Percentiles rank a stretch among this genome's conserved stretches.
Evolutionary conservation across 2,797 vertebrate genomes (phyloP).

Genomic region (Etheostoma perlongum): DNA sequence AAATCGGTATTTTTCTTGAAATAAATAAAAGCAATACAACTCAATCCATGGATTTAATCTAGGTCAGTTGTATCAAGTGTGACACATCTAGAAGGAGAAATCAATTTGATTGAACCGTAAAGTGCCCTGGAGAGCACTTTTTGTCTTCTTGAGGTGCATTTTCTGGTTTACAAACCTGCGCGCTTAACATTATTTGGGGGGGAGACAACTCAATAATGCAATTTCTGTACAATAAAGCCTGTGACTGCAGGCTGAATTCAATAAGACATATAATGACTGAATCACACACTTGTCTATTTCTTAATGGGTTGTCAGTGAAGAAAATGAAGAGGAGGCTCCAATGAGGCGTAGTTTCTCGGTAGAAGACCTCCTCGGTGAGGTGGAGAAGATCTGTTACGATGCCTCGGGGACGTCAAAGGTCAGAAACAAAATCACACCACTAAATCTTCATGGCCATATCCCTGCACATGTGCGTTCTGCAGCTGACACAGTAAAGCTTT

Average conservation of each 20-base stretch:
- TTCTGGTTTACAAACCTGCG: not conserved
- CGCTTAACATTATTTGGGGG: not conserved
- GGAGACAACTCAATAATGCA: not conserved
- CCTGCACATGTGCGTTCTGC: not conserved
- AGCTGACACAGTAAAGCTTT: not conserved
- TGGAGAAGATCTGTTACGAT: conserved; percentile 87
- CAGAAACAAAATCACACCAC: not conserved
- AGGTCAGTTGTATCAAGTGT: not conserved
- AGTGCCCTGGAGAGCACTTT: not conserved
- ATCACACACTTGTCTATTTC: conserved; percentile 1
- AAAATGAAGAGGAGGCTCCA: conserved; percentile 77
- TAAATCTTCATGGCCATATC: not conserved
- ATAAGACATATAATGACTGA: conserved; percentile 7
- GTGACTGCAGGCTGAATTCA: conserved; percentile 9
- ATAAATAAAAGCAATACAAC: not conserved
- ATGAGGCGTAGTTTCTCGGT: conserved; percentile 88
- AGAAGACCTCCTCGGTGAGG: conserved; percentile 87
- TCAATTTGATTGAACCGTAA: not conserved
- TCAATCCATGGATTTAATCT: not conserved
- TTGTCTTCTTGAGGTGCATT: not conserved
- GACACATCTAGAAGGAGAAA: not conserved
- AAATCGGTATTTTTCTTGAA: not conserved
- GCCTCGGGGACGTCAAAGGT: conserved; percentile 85
- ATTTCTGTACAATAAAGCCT: not conserved
- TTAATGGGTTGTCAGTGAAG: conserved; percentile 53